A percentile compares a stretch with the other conserved stretches of the same genome.
These are phyloP conservation scores for Drosophila sechellia DNA, from an alignment of 1,140 invertebrate species.

Conservation along the genomic window DNA sequence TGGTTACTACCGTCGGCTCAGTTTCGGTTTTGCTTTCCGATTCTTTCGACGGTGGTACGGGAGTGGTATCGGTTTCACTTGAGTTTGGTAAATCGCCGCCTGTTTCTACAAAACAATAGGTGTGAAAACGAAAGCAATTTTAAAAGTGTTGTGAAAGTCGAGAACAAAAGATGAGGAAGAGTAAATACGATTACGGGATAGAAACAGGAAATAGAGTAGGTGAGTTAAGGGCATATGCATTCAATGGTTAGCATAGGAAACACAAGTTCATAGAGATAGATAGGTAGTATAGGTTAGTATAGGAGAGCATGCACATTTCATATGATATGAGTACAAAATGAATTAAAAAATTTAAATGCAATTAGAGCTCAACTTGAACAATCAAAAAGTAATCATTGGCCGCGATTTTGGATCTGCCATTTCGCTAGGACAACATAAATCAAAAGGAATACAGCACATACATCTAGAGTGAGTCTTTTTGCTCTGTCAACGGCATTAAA, in stretches of 20 bases:
- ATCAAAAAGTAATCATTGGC: conserved; percentile 69
- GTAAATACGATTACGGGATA: conserved; percentile 51
- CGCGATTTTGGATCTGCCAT: conserved; percentile 44
- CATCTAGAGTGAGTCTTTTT: conserved; percentile 32
- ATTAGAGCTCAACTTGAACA: conserved; percentile 84
- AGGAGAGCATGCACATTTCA: conserved; percentile 43
- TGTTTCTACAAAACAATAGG: conserved; percentile 84
- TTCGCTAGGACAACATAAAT: conserved; percentile 21
- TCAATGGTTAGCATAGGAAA: conserved; percentile 35
- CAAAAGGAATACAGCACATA: conserved; percentile 28
- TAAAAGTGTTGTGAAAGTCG: conserved; percentile 80
- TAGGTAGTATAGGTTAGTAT: conserved; percentile 25
- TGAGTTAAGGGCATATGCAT: conserved; percentile 37
- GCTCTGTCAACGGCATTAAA: conserved; percentile 47
- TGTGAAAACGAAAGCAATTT: conserved; percentile 83
- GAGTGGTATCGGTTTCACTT: conserved; percentile 81
- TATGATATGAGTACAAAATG: conserved; percentile 44
- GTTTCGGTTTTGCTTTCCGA: conserved; percentile 38
- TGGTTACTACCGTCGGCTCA: conserved; percentile 56
- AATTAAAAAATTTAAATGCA: conserved; percentile 69
- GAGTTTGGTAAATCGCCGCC: conserved; percentile 78
- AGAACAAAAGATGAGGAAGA: conserved; percentile 66
- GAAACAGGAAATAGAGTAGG: conserved; percentile 18
- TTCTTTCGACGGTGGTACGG: conserved; percentile 72
- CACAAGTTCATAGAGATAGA: conserved; percentile 53